phyloP scores from a whole-genome alignment of 1,140 invertebrate genomes.

The Hydropsyche tenuis region DNA sequence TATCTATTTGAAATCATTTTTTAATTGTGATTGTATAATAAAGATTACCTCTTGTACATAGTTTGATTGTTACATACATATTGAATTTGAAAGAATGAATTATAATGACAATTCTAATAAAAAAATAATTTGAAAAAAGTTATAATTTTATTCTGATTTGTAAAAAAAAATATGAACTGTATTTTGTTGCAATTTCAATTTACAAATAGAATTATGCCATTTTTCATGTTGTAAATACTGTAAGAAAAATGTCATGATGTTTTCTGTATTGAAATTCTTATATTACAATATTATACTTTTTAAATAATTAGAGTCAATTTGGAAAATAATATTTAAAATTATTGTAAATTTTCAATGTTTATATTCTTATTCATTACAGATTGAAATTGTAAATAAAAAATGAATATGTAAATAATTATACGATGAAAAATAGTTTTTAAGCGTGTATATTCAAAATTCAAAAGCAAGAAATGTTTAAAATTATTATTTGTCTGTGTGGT shows the following conservation, averaged over 20 bases:
- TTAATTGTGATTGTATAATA: no score
- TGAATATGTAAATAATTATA: constrained; percentile 24
- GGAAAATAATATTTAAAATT: constrained; percentile 13
- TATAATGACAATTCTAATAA: no score
- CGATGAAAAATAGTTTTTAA: not conserved
- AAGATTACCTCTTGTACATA: not conserved
- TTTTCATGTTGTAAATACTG: no score
- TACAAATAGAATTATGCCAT: no score
- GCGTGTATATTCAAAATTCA: constrained; percentile 24
- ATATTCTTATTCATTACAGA: not conserved
- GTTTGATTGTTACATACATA: not conserved
- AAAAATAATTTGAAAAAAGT: no score
- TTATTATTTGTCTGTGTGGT: constrained; percentile 34
- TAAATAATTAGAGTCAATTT: constrained; percentile 20
- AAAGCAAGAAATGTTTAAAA: constrained; percentile 32
- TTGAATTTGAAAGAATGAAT: not conserved
- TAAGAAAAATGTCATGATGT: not conserved
- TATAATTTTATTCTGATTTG: no score
- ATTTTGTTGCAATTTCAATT: no score
- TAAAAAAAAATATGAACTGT: no score
- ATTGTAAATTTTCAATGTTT: constrained; percentile 26
- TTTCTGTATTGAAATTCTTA: not conserved
- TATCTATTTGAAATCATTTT: no score
- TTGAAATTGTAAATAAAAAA: constrained; percentile 8
- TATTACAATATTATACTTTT: not conserved